Base-by-base conservation (phyloP, 2,888 invertebrate genomes). In the Drosophila monieri region DNA sequence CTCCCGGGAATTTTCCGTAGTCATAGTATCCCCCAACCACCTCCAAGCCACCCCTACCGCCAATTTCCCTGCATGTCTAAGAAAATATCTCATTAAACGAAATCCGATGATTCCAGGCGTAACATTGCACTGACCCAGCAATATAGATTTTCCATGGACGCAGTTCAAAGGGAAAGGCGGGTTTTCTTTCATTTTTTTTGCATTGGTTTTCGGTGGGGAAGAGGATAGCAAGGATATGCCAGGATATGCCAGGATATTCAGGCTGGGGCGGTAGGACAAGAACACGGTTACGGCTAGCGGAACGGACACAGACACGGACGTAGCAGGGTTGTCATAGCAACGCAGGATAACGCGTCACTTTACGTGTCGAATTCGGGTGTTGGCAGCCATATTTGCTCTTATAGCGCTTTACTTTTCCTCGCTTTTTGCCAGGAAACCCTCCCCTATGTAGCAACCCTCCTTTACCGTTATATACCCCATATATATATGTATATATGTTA, bases 321-420 rank as follows among this genome's bases (percentile, higher is more conserved):
- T 27, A 43, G 64, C 18, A 62, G 69, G 81, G 90, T 90, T 90
- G 90, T 89, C 89, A 90, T 90, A 87, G 91, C 89, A 90, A 90
- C 90, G 85, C 88, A 80, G 81, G 35, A 88, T 86, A 81, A 81
- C 88, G 90, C 91, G 91, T 84, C 90, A 90, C 90, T 90, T 90
- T 91, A 91, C 90, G 90, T 90, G 90, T 91, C 90, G 90, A 89
- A 89, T 89, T 87, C 90, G 91, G 91, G 90, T 90, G 91, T 90
- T 90, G 90, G 91, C 90, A 90, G 91, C 90, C 90, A 90, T 90
- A 90, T 90, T 90, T 90, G 91, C 90, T 90, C 89, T 89, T 90
- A 83, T 87, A 87, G 89, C 87, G 89, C 89, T 88, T 85, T 88
- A 79, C 86, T 89, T 85, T 85, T 75, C 62, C 60, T 60, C 64